Conservation (phyloP, 1,140 invertebrate species). For the Xylocopa sonorina region DNA sequence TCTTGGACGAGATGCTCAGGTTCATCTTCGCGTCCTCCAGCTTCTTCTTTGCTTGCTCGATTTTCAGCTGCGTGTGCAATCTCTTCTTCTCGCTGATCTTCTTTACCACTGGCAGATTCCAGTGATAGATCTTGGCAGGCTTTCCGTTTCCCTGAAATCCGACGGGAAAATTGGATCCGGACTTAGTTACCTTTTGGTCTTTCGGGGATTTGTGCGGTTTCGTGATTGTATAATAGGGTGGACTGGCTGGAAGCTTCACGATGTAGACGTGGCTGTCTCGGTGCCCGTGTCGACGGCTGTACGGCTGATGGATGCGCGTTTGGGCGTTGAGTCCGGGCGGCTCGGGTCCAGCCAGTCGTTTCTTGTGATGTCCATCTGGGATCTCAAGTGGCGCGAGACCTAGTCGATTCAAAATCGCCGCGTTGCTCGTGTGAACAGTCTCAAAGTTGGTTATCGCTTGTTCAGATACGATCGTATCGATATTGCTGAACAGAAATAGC, state of each 20-base stretch:
- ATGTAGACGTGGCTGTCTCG: conserved; percentile 91
- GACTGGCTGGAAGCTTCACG: conserved; percentile 90
- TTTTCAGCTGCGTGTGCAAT: conserved; percentile 68
- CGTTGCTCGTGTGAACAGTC: conserved; percentile 79
- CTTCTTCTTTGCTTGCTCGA: conserved; percentile 70
- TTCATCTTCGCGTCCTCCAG: conserved; percentile 61
- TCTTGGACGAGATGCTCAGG: conserved; percentile 34
- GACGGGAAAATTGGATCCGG: conserved; percentile 78
- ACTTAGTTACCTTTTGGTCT: conserved; percentile 76
- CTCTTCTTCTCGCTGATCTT: conserved; percentile 85
- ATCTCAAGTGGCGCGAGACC: conserved; percentile 83
- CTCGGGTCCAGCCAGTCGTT: conserved; percentile 86
- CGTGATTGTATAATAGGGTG: conserved; percentile 88
- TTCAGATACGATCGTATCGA: background rate
- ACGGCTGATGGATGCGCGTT: conserved; percentile 74
- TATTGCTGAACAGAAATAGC: conserved; percentile 6
- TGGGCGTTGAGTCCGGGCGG: conserved; percentile 64
- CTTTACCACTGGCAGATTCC: conserved; percentile 90
- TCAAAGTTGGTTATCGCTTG: conserved; percentile 64
- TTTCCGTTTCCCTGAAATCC: conserved; percentile 90
- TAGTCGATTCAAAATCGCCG: conserved; percentile 80
- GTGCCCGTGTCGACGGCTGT: conserved; percentile 85
- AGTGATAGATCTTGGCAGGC: conserved; percentile 90
- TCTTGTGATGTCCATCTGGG: conserved; percentile 85
- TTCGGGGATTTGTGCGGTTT: conserved; percentile 81